Evolutionary conservation across 2,797 vertebrate genomes (phyloP).

Genomic region (Enteromius argenteus): DNA sequence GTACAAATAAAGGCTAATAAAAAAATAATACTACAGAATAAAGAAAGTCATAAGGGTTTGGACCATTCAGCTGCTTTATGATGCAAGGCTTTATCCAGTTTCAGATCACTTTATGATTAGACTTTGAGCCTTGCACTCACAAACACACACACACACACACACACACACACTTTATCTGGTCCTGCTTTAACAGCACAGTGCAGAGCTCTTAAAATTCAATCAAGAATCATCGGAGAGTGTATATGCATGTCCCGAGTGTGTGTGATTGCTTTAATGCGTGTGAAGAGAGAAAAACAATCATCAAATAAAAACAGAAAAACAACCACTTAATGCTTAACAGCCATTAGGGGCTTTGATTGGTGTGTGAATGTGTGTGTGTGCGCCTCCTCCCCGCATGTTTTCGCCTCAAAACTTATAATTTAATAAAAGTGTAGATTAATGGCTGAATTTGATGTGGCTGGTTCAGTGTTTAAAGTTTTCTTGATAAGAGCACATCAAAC

Average conservation of each 20-base stretch:
- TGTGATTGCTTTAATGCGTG: conserved; percentile 19
- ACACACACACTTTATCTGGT: not conserved
- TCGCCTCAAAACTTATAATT: conserved; percentile 37
- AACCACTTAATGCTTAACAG: conserved; percentile 47
- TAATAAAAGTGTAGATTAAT: conserved; percentile 52
- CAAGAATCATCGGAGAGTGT: conserved; percentile 9
- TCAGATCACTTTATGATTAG: conserved; percentile 6
- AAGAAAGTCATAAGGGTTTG: not conserved
- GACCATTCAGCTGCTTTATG: not conserved
- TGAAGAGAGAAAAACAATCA: conserved; percentile 38
- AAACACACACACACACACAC: not conserved
- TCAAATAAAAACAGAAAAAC: conserved; percentile 49
- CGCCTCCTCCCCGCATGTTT: conserved; percentile 8
- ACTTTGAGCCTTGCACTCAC: not conserved
- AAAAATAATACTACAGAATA: not conserved
- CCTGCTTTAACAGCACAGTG: conserved; percentile 1
- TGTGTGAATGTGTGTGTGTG: not conserved
- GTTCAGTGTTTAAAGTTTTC: conserved; percentile 75
- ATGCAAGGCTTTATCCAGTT: not conserved
- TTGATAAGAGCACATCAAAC: conserved; percentile 83
- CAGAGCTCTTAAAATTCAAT: conserved; percentile 29
- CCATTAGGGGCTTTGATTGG: conserved; percentile 38
- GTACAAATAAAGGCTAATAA: not conserved
- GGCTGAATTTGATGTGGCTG: conserved; percentile 49
- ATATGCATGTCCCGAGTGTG: not conserved